Conservation (phyloP, 1,140 invertebrate genomes). For the Nephila pilipes region DNA sequence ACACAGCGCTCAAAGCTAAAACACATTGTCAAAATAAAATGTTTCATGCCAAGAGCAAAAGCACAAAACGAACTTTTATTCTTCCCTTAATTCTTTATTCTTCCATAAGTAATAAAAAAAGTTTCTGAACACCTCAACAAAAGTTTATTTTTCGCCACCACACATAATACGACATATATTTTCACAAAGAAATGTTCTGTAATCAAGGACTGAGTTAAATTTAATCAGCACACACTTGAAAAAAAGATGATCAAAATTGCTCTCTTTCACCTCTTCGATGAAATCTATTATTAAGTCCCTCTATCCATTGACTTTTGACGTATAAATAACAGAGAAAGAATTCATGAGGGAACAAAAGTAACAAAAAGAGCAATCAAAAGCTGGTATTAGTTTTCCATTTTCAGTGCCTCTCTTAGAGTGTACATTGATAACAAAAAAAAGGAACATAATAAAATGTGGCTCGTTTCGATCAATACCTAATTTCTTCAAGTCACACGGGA, state of each 20-base stretch:
- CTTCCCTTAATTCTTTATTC: background rate
- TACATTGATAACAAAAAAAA: constrained; percentile 52
- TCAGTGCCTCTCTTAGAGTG: background rate
- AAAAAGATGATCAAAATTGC: background rate
- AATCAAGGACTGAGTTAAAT: constrained; percentile 17
- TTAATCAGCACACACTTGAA: constrained; percentile 3
- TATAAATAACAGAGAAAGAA: constrained; percentile 41
- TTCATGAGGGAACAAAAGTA: constrained; percentile 4
- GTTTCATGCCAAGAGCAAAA: too few species aligned
- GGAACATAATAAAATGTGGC: constrained; percentile 45
- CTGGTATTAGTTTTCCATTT: constrained; percentile 61
- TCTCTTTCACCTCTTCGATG: constrained; percentile 3
- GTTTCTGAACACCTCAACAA: background rate
- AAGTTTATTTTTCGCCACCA: background rate
- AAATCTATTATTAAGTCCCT: constrained; percentile 43
- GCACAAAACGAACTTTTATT: background rate
- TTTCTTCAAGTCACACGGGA: constrained; percentile 58
- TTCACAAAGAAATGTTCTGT: background rate
- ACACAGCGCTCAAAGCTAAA: too few species aligned
- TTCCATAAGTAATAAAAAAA: background rate
- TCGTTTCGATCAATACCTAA: constrained; percentile 70
- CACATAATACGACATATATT: background rate
- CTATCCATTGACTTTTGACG: constrained; percentile 39
- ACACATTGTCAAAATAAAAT: too few species aligned
- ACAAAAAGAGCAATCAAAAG: constrained; percentile 47